These are phyloP conservation scores for Gymnosoma rotundatum DNA, from an alignment of 2,888 invertebrate genomes.

Conservation along the genomic window DNA sequence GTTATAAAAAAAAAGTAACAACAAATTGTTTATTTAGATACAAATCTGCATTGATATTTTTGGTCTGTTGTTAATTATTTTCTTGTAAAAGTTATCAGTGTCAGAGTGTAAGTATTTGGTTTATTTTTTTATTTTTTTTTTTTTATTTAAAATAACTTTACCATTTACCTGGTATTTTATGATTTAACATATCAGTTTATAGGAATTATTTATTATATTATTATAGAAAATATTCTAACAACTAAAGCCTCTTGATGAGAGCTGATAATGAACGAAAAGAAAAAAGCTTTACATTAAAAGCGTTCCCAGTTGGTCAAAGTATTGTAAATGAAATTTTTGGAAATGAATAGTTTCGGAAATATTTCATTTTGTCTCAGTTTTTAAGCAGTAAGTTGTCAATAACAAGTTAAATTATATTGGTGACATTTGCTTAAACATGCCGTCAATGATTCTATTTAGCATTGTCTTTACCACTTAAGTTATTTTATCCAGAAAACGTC, in stretches of 20 bases:
- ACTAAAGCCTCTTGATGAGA: conserved; percentile 62
- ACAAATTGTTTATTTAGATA: conserved; percentile 72
- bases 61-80: conserved; percentile 55
- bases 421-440: too few species aligned
- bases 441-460: too few species aligned
- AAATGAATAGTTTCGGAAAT: too few species aligned
- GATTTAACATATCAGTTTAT: conserved; percentile 34
- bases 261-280: conserved; percentile 56
- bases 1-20: conserved; percentile 52
- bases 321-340: neutral
- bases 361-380: too few species aligned
- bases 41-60: conserved; percentile 80
- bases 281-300: neutral
- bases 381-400: too few species aligned
- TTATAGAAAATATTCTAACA: too few species aligned
- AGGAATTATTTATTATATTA: too few species aligned
- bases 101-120: conserved; percentile 27
- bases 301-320: neutral
- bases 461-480: too few species aligned
- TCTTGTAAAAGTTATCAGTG: conserved; percentile 16
- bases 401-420: too few species aligned
- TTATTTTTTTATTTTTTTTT: too few species aligned
- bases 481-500: too few species aligned
- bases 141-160: conserved; percentile 15
- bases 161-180: conserved; percentile 49